Percentiles rank a stretch among this genome's conserved stretches.
phyloP scores from a whole-genome alignment of 1,140 invertebrate species.

The honey bee (Apis mellifera) region DNA sequence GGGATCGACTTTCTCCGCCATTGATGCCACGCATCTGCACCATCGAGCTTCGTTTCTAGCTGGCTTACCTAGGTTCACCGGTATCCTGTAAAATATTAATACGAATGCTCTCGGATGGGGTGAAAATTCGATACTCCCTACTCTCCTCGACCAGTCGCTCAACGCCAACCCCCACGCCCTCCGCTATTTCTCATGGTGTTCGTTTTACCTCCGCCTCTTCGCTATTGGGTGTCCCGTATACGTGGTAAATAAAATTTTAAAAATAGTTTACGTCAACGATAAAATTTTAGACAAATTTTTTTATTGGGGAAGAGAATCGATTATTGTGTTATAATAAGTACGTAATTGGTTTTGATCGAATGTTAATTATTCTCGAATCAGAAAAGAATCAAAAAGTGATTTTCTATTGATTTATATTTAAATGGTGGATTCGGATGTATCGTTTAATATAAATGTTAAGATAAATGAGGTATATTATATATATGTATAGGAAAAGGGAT shows the following conservation, averaged over 20 bases:
- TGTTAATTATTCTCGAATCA: too few species aligned
- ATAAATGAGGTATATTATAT: rapidly evolving
- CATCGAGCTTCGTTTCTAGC: conserved; percentile 52
- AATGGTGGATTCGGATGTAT: too few species aligned
- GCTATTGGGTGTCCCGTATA: conserved; percentile 22
- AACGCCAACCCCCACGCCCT: conserved; percentile 22
- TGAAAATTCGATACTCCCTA: conserved; percentile 74
- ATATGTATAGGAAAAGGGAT: neutral
- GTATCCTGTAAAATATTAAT: conserved; percentile 73
- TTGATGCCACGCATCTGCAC: conserved; percentile 41
- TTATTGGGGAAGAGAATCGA: too few species aligned
- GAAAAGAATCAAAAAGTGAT: too few species aligned
- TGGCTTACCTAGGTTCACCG: conserved; percentile 41
- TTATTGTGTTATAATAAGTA: too few species aligned
- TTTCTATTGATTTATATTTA: too few species aligned
- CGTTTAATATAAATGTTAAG: neutral
- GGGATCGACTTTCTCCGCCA: conserved; percentile 52
- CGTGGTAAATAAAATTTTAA: neutral
- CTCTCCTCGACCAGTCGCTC: conserved; percentile 39
- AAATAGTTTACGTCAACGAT: neutral
- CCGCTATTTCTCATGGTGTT: conserved; percentile 27
- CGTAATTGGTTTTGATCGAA: too few species aligned
- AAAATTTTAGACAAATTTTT: too few species aligned
- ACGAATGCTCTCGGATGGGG: conserved; percentile 70
- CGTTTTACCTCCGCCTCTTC: neutral